A percentile compares a stretch with the other conserved stretches of the same genome.
Evolutionary conservation across 2,888 invertebrate genomes (phyloP).

Genomic region (Pseudoips prasinana): DNA sequence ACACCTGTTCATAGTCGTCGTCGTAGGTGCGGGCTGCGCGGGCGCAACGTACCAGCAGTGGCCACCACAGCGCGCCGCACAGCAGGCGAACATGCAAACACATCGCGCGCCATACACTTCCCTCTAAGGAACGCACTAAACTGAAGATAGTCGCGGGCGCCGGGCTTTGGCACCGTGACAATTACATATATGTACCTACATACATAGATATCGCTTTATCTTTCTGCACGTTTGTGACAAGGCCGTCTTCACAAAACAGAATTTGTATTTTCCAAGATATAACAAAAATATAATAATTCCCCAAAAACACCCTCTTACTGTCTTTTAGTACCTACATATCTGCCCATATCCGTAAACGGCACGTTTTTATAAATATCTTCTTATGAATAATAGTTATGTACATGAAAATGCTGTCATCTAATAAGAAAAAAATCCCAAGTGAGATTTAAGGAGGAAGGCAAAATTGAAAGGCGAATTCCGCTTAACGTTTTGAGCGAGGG

Average conservation of each 20-base stretch:
- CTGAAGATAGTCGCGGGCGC: conserved; percentile 74
- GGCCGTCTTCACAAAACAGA: conserved; percentile 42
- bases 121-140: conserved; percentile 75
- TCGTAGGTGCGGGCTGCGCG: conserved; percentile 67
- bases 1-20: conserved; percentile 79
- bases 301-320: no score
- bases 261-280: conserved; percentile 27
- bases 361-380: no score
- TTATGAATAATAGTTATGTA: no score
- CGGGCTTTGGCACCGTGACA: conserved; percentile 75
- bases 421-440: no score
- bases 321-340: no score
- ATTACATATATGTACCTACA: conserved; percentile 44
- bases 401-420: no score
- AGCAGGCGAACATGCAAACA: conserved; percentile 77
- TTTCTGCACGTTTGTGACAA: conserved; percentile 60
- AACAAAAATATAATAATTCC: conserved; percentile 2
- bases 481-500: not conserved
- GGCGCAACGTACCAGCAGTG: conserved; percentile 70
- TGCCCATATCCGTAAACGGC: no score
- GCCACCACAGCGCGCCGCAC: conserved; percentile 79
- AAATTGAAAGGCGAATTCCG: no score
- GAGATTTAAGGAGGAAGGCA: no score
- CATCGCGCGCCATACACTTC: conserved; percentile 80
- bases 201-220: conserved; percentile 58